Evolutionary conservation across 2,113 vertebrate species (phyloP).

Genomic region (Loxodonta africana): DNA sequence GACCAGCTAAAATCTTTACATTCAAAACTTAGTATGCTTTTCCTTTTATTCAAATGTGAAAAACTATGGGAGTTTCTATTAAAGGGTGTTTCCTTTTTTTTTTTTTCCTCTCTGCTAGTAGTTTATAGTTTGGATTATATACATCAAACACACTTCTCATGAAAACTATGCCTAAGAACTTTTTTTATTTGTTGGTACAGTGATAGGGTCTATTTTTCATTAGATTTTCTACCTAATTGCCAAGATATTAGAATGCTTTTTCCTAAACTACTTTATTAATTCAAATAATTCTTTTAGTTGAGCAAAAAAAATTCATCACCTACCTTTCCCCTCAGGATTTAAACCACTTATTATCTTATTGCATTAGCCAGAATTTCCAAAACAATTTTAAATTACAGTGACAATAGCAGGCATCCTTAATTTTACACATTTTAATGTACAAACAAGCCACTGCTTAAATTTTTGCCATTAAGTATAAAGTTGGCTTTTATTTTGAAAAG

Average conservation of each 20-base stretch:
- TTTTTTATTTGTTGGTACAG: background rate
- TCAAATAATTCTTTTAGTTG: conserved; percentile 15
- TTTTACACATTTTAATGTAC: background rate
- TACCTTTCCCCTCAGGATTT: background rate
- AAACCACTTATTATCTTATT: conserved; percentile 6
- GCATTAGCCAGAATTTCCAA: background rate
- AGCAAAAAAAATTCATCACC: conserved; percentile 15
- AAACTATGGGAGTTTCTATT: background rate
- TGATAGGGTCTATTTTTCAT: background rate
- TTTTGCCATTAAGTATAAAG: background rate
- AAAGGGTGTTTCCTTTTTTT: background rate
- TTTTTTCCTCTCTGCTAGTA: background rate
- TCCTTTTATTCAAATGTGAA: background rate
- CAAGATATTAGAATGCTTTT: background rate
- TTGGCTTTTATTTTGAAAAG: conserved; percentile 1
- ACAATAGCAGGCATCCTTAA: background rate
- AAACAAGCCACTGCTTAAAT: too few relatives aligned
- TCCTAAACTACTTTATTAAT: background rate
- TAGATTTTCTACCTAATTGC: background rate
- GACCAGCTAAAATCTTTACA: background rate
- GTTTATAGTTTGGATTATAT: background rate
- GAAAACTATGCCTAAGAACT: background rate
- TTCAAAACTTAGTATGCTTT: background rate
- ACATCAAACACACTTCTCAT: background rate
- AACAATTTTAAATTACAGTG: background rate